Conservation (phyloP, 2,113 vertebrate species). For the Dipodomys spectabilis region DNA sequence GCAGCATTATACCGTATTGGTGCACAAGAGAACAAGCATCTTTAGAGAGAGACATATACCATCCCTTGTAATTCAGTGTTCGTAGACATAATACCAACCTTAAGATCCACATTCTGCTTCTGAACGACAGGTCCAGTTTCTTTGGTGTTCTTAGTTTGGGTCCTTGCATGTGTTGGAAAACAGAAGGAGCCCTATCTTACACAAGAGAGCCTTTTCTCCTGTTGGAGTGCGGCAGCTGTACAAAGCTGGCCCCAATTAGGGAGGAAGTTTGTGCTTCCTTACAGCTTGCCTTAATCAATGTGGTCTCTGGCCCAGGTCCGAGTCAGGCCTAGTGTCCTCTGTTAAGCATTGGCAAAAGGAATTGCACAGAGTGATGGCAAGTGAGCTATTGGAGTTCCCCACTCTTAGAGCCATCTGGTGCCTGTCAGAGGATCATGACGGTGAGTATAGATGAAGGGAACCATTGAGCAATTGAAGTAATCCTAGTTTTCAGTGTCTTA, state of each 20-base stretch:
- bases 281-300: constrained; percentile 30
- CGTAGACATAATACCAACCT: not conserved
- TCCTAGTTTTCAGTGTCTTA: constrained; percentile 20
- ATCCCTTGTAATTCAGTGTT: not conserved
- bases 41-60: not conserved
- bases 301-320: constrained; percentile 62
- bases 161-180: not conserved
- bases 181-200: not conserved
- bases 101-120: constrained; percentile 1
- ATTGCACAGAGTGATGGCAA: constrained; percentile 56
- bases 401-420: constrained; percentile 78
- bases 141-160: not conserved
- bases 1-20: not conserved
- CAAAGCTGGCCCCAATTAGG: not conserved
- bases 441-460: constrained; percentile 53
- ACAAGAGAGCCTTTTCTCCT: not conserved
- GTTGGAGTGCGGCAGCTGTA: not conserved
- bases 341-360: constrained; percentile 68
- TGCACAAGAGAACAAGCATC: not conserved
- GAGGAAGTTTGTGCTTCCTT: constrained; percentile 17
- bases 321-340: constrained; percentile 59
- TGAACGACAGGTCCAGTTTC: not conserved
- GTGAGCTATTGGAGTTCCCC: constrained; percentile 61
- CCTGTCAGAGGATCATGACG: constrained; percentile 27
- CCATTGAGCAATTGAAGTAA: constrained; percentile 46